Base-by-base conservation (phyloP, 2,113 vertebrate species). In the Oplegnathus fasciatus region DNA sequence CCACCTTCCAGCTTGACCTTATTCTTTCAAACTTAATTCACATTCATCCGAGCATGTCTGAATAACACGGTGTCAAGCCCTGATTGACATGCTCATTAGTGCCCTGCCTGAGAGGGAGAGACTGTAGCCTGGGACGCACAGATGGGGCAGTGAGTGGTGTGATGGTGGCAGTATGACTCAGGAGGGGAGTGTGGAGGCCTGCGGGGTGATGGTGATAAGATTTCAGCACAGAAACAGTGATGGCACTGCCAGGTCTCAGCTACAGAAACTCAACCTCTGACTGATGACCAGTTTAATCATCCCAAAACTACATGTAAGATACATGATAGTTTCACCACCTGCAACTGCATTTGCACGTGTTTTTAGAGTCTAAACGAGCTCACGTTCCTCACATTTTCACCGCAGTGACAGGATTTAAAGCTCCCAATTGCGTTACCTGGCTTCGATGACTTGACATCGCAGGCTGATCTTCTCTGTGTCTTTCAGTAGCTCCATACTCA, bases 371-470 rank as follows among this genome's bases (percentile, higher is more conserved):
- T 48, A 20, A 54, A 65, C 50, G 10, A 89, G n/a, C 10, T 82
- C 2, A 17, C 50, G 30, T 48, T 28, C 24, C 34, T 66, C 50
- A 26, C 40, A 52, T 62, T 70, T 54, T 48, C 10, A 52, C 50
- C 1, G 24, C 68, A 70, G 66, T 3, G 0, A 18, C 30, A 17
- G 37, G 3, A 50, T 75, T 82, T 66, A 34, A 62, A 22, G 40
- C 6, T 71, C 24, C 32, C 37, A 42, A 5, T 14, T 5, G 6
- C 32, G 37, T 52, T 85, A 97, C 97, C 97, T 97, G 92, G 97
- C 97, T 93, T 97, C 95, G 0, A 97, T 94, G 86, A 98, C 92
- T 22, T 96, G 96, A 76, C 97, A 98, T 62, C 90, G 92, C 65
- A 98, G 94, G 54, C 89, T 90, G 42, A 91, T 90, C 0, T 92